Evolutionary conservation across 2,888 invertebrate species (phyloP), one percentile per base, ranked within the genome.

Genomic region (Oxyscelio sp.): DNA sequence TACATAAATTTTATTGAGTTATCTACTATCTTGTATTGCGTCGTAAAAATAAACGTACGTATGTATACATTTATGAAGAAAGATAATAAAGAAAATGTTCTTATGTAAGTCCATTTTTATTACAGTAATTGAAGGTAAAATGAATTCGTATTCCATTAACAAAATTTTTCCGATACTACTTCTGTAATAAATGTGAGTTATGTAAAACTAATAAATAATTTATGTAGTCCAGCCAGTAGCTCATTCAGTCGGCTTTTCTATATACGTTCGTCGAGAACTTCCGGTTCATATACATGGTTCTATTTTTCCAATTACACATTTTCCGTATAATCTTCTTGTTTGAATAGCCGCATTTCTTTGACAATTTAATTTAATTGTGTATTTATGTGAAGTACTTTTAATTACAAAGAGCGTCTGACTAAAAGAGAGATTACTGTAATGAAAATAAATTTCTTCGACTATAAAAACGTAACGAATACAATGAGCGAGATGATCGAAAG

Each of bases 401-500:
- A 34, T 34, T 34, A 34, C n/a, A 34, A 34, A 2, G 2, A 11
- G 34, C 34, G 2, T 34, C 34, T 34, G 11, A 9, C 5, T 34
- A 34, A 34, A 34, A 4, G 34, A 34, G 34, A 34, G 34, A 11
- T 5, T 11, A 34, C 2, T 34, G 34, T 11, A 34, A 40, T n/a
- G 40, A 40, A 40, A n/a, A 40, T 40, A 40, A 40, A n/a, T 40
- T 40, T 48, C 19, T 19, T 19, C 9, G 1, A 19, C 21, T 22
- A 40, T 11, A 50, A 50, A 61, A 40, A 43, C 21, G 38, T 24
- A 21, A 66, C 45, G 24, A 61, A 61, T 21, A 78, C 43, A 59
- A 52, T 59, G 43, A 48, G 3, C 40, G 17, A 56, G 40, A 81
- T 65, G 65, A 61, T 65, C 58, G 75, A 58, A 82, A 78, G 73